Evolutionary conservation across 2,113 vertebrate genomes (phyloP).

Genomic region (Bubalus kerabau): DNA sequence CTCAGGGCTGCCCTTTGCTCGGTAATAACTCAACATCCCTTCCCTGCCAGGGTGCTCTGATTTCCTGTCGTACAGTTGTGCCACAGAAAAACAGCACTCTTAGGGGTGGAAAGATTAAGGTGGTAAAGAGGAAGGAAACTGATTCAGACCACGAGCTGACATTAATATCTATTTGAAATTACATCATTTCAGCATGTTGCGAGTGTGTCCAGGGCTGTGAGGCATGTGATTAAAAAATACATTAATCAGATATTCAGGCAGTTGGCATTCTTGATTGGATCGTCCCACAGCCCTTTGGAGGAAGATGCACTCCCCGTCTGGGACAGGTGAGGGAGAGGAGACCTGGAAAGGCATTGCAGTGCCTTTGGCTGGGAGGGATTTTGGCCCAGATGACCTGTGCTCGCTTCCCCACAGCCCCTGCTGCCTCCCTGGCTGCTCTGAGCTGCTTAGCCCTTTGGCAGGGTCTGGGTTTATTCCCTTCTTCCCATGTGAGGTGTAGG

Average conservation of each 20-base stretch:
- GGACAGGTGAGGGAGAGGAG: background rate
- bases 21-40: accelerated
- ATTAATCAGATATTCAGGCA: no score
- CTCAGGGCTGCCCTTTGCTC: accelerated
- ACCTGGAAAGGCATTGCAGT: accelerated
- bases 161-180: background rate
- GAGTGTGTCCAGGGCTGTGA: background rate
- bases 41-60: accelerated
- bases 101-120: background rate
- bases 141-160: background rate
- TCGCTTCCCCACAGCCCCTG: background rate
- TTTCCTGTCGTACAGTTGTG: accelerated
- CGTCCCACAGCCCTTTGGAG: background rate
- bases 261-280: background rate
- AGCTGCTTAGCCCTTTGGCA: background rate
- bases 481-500: accelerated
- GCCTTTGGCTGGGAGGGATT: background rate
- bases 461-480: background rate
- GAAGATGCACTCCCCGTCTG: accelerated
- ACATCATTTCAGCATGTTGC: background rate
- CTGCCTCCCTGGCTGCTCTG: accelerated
- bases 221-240: background rate
- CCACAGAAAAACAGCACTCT: background rate
- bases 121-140: background rate
- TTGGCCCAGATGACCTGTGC: accelerated